Conservation (phyloP, 2,797 vertebrate species). For the Pseudotriccus pelzelni region DNA sequence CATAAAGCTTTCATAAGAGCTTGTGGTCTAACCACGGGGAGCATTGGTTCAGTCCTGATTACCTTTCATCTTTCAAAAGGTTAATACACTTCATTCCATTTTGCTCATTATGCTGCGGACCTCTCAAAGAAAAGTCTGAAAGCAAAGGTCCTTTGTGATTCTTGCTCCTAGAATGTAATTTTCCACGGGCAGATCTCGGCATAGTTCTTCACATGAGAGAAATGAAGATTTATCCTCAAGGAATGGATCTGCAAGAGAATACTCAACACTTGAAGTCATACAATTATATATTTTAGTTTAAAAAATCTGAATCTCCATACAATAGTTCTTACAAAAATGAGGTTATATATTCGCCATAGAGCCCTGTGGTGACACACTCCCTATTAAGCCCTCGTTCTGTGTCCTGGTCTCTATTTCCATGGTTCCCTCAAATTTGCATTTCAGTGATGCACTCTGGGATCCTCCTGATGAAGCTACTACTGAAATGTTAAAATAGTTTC, state of each 20-base stretch:
- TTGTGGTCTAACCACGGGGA: slow-evolving; percentile 43
- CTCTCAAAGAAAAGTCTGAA: neutral
- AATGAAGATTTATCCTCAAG: slow-evolving; percentile 7
- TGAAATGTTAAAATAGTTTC: slow-evolving; percentile 4
- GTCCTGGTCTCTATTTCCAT: neutral
- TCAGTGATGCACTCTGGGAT: neutral
- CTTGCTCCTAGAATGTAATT: neutral
- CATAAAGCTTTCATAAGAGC: slow-evolving; percentile 21
- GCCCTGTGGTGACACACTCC: neutral
- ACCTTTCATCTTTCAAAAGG: slow-evolving; percentile 38
- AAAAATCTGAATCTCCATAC: neutral
- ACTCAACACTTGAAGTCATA: neutral
- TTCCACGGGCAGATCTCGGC: neutral
- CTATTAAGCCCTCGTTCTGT: neutral
- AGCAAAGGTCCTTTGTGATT: slow-evolving; percentile 4
- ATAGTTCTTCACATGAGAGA: neutral
- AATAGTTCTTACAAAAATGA: neutral
- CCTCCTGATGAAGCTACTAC: neutral
- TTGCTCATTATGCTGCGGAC: neutral
- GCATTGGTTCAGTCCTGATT: slow-evolving; percentile 20
- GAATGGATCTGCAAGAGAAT: neutral
- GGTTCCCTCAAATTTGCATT: neutral
- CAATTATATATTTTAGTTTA: neutral
- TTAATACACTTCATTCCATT: slow-evolving; percentile 20
- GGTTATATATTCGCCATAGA: neutral